Evolutionary conservation across 1,140 invertebrate genomes (phyloP).

Genomic region (Pseudomyrmex flavicornis): DNA sequence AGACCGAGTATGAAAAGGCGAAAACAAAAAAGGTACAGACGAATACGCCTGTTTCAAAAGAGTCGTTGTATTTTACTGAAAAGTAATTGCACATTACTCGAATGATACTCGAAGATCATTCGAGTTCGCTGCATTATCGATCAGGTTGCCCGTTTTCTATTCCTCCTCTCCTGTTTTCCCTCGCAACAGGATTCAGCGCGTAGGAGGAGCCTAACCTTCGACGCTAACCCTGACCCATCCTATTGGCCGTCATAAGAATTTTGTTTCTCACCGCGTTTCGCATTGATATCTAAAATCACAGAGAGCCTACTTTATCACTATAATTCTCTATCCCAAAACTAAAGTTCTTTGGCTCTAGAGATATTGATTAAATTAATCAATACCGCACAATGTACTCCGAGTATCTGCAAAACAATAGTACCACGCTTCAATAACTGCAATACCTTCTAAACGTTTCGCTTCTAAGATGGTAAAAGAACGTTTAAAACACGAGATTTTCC

Average conservation of each 20-base stretch:
- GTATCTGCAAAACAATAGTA: neutral
- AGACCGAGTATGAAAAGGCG: neutral
- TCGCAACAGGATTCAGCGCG: slow-evolving; percentile 18
- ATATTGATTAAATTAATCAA: neutral
- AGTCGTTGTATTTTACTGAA: neutral
- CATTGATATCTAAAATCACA: slow-evolving; percentile 1
- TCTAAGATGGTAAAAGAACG: too few species aligned
- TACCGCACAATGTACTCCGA: neutral
- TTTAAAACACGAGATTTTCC: too few species aligned
- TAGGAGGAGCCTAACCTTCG: slow-evolving; percentile 67
- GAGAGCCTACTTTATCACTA: neutral
- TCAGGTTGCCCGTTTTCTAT: slow-evolving; percentile 15
- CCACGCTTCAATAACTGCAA: too few species aligned
- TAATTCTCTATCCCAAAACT: neutral
- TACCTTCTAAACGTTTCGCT: too few species aligned
- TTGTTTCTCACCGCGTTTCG: neutral
- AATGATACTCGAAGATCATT: slow-evolving; percentile 1
- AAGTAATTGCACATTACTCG: neutral
- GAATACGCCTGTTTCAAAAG: neutral
- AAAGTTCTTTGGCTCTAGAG: neutral
- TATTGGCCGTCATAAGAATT: slow-evolving; percentile 27
- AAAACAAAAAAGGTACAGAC: neutral
- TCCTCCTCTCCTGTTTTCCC: slow-evolving; percentile 15
- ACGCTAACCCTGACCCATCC: slow-evolving; percentile 73
- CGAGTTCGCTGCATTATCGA: slow-evolving; percentile 56